Percentiles rank a stretch among this genome's conserved stretches.
These are phyloP conservation scores for Eupithecia vulgata DNA, from an alignment of 2,888 invertebrate genomes.

Conservation along the genomic window DNA sequence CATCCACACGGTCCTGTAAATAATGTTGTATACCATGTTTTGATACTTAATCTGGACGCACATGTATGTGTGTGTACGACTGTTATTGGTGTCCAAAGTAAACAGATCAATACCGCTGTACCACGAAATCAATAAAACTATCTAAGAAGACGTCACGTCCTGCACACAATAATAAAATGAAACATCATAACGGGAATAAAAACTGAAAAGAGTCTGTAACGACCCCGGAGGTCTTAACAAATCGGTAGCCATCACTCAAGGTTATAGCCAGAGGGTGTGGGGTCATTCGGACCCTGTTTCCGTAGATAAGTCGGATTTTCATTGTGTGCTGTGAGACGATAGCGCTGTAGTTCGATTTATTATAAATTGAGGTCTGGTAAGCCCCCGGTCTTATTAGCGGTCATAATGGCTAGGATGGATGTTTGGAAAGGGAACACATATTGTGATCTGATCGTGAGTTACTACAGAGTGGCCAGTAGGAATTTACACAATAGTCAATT, in stretches of 20 bases:
- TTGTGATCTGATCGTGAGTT: constrained; percentile 51
- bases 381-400: constrained; percentile 63
- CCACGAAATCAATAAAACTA: constrained; percentile 34
- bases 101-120: constrained; percentile 36
- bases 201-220: constrained; percentile 79
- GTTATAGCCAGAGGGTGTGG: constrained; percentile 69
- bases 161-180: constrained; percentile 79
- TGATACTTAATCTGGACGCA: no score
- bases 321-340: constrained; percentile 72
- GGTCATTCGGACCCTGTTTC: constrained; percentile 55
- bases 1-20: no score
- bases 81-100: background rate
- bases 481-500: background rate
- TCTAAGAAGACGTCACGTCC: constrained; percentile 61
- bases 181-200: constrained; percentile 80
- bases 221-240: constrained; percentile 77
- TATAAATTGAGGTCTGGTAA: constrained; percentile 69
- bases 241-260: constrained; percentile 81
- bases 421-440: constrained; percentile 59
- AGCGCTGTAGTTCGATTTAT: constrained; percentile 73
- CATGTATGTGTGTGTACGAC: background rate
- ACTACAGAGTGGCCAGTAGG: background rate
- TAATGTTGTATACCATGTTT: no score
- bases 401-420: constrained; percentile 54
- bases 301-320: constrained; percentile 74